These are phyloP conservation scores for Calliopum simillimum DNA, from an alignment of 2,888 invertebrate genomes.

Conservation along the genomic window DNA sequence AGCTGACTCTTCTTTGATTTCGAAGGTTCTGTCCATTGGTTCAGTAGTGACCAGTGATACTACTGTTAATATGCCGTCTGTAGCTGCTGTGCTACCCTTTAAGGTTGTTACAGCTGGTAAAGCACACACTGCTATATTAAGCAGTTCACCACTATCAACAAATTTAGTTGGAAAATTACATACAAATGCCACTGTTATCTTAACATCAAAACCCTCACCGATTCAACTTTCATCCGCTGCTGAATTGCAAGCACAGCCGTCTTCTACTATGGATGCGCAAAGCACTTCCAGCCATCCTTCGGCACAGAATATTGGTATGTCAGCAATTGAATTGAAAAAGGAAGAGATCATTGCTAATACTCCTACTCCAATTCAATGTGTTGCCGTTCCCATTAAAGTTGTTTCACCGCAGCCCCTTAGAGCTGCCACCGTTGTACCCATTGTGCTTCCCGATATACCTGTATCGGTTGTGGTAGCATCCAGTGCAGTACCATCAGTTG, in stretches of 20 bases:
- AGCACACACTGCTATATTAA: slow-evolving; percentile 17
- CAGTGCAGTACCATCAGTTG: slow-evolving; percentile 49
- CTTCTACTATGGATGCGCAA: neutral
- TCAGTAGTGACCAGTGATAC: neutral
- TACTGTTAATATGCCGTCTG: slow-evolving; percentile 4
- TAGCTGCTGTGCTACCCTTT: slow-evolving; percentile 50
- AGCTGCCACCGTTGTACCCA: slow-evolving; percentile 52
- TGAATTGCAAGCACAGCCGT: slow-evolving; percentile 1
- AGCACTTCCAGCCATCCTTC: no score
- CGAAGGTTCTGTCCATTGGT: neutral
- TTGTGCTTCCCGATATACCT: slow-evolving; percentile 59
- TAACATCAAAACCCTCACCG: slow-evolving; percentile 44
- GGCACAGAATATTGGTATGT: no score
- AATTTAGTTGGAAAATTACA: slow-evolving; percentile 36
- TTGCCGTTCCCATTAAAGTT: neutral
- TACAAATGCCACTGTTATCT: slow-evolving; percentile 27
- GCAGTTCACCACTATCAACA: slow-evolving; percentile 23
- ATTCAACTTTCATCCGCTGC: slow-evolving; percentile 46
- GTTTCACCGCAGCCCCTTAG: neutral
- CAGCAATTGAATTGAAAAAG: no score
- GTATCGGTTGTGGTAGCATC: slow-evolving; percentile 58
- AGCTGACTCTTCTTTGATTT: neutral
- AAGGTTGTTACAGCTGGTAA: slow-evolving; percentile 46
- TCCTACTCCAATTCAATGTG: no score
- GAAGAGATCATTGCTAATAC: no score